Conservation (phyloP, 2,888 invertebrate genomes). For the Entomobrya proxima region DNA sequence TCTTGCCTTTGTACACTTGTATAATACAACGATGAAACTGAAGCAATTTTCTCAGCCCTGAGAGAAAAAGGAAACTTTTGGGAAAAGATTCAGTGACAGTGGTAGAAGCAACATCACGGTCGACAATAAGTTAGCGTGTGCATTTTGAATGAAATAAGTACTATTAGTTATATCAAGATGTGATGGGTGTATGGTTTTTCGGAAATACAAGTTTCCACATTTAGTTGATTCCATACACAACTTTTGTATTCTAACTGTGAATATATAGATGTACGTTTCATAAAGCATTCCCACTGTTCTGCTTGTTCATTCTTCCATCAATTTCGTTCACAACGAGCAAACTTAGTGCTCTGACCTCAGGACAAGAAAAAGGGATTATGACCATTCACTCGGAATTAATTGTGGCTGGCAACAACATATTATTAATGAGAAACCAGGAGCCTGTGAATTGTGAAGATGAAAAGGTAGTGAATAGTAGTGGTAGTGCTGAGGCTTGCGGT, state of each 20-base stretch:
- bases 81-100: conserved; percentile 13
- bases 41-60: conserved; percentile 42
- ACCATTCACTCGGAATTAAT: conserved; percentile 60
- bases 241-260: not conserved
- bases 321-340: not conserved
- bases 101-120: not conserved
- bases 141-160: not conserved
- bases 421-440: conserved; percentile 58
- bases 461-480: conserved; percentile 14
- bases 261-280: not conserved
- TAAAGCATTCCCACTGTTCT: not conserved
- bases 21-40: conserved; percentile 36
- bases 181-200: too few relatives aligned
- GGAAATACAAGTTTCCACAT: not conserved
- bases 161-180: not conserved
- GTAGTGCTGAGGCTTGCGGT: conserved; percentile 19
- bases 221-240: not conserved
- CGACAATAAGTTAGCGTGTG: conserved; percentile 1
- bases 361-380: conserved; percentile 60
- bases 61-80: conserved; percentile 17
- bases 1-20: not conserved
- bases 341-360: conserved; percentile 63
- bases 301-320: not conserved
- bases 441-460: conserved; percentile 34
- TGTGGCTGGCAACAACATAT: conserved; percentile 49